A percentile compares a stretch with the other conserved stretches of the same genome.
Conservation (phyloP, 2,888 invertebrate species). For the Harpalus rufipes region DNA sequence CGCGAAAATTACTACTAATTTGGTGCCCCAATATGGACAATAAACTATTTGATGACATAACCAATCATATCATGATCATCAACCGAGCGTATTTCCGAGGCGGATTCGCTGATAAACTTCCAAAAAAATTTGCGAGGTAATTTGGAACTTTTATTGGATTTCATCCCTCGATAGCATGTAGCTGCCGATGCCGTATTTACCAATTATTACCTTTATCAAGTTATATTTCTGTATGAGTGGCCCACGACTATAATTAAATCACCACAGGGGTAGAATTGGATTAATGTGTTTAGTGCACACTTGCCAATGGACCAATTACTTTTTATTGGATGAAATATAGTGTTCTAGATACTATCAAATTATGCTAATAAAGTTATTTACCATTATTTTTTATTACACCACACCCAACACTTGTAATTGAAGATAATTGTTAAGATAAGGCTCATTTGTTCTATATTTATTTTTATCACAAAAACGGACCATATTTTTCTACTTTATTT, state of each 20-base stretch:
- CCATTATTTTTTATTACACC: conserved; percentile 21
- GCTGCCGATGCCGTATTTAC: conserved; percentile 24
- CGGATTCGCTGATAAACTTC: conserved; percentile 7
- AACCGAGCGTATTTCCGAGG: not conserved
- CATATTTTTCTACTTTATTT: not conserved
- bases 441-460: not conserved
- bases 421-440: conserved; percentile 5
- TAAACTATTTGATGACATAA: conserved; percentile 7
- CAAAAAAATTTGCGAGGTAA: conserved; percentile 38
- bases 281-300: conserved; percentile 30
- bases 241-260: conserved; percentile 29
- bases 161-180: conserved; percentile 13
- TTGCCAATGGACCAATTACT: conserved; percentile 24
- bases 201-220: conserved; percentile 46
- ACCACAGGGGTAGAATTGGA: not conserved
- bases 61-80: conserved; percentile 8
- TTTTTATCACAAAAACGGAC: not conserved
- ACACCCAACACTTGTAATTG: conserved; percentile 23
- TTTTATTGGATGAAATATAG: conserved; percentile 44
- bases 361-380: conserved; percentile 40
- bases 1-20: not conserved
- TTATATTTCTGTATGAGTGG: conserved; percentile 44
- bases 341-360: conserved; percentile 23
- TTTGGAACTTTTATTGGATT: conserved; percentile 34
- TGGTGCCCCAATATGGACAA: not conserved